Percentiles rank a stretch among this genome's conserved stretches.
Evolutionary conservation across 2,113 vertebrate species (phyloP).

Genomic region (Syrmaticus mikado): DNA sequence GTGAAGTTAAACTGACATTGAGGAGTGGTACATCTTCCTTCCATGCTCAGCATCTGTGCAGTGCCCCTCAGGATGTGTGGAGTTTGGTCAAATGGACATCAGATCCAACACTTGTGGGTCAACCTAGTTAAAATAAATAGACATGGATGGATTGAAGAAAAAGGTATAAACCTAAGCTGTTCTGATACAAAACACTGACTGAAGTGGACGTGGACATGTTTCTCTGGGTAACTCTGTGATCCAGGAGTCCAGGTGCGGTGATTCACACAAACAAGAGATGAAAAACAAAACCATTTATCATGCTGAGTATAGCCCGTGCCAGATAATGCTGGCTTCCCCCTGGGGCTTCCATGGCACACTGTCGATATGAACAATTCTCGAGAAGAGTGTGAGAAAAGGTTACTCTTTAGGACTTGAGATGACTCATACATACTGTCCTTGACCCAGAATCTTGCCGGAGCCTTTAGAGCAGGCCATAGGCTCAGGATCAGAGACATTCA

Average conservation of each 20-base stretch:
- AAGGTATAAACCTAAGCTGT: not conserved
- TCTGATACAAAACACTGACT: not conserved
- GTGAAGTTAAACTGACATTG: not conserved
- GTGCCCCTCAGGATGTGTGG: rapidly evolving
- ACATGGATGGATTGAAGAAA: not conserved
- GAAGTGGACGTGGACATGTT: not conserved
- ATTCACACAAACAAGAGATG: not conserved
- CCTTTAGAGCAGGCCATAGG: not conserved
- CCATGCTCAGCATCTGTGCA: not conserved
- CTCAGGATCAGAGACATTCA: not conserved
- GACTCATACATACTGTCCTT: rapidly evolving
- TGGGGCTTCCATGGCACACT: not conserved
- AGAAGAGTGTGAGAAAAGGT: rapidly evolving
- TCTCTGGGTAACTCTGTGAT: not conserved
- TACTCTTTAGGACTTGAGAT: not conserved
- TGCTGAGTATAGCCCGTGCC: not conserved
- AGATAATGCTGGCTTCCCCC: not conserved
- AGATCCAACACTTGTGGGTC: not conserved
- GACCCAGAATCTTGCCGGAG: not conserved
- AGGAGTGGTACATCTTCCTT: rapidly evolving
- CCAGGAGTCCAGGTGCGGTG: not conserved
- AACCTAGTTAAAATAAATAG: not conserved
- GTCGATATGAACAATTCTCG: not conserved
- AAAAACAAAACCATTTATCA: not conserved
- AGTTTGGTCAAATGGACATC: not conserved